Evolutionary conservation across 1,140 invertebrate genomes (phyloP), one percentile per base, ranked within the genome.

Genomic region (Myzus persicae): DNA sequence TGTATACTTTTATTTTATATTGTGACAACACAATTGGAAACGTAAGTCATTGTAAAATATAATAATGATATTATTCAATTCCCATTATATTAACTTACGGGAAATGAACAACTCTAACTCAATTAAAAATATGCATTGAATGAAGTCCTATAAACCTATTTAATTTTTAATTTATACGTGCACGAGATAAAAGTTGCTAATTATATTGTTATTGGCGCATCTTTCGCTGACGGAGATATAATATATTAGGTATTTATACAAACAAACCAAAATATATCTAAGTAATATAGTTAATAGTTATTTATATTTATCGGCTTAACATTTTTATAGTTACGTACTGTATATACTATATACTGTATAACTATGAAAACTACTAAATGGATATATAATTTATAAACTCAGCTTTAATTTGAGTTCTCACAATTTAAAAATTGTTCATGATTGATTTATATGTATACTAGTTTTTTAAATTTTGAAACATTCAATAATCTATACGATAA

Each of bases 71-170:
- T 76, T 76, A n/a, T 76, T 76, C 36, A 76, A 76, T 76, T 67
- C 31, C 59, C 31, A n/a, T 67, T 36, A n/a, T 76, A n/a, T 76
- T n/a, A 76, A 76, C 59, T 76, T n/a, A 76, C 36, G 59, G 5
- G 14, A 76, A 36, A 76, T n/a, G n/a, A 76, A 76, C 20, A 76
- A 67, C 59, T 67, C 59, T 67, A n/a, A 76, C 59, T 14, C 59
- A 76, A 76, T 76, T 76, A 76, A 76, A 76, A 76, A 76, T 76
- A n/a, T n/a, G n/a, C 59, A 76, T 76, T 76, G 59, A 76, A 36
- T 36, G n/a, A 76, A 76, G 59, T 76, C 59, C 59, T 76, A 76
- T 76, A 76, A 76, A 76, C 59, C 59, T 76, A 76, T 76, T 76
- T 76, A 76, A 76, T 76, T 76, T 76, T 76, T 76, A 76, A 76